These are phyloP conservation scores for Spinibarbus caldwelli DNA, from an alignment of 2,797 vertebrate genomes.

Conservation along the genomic window DNA sequence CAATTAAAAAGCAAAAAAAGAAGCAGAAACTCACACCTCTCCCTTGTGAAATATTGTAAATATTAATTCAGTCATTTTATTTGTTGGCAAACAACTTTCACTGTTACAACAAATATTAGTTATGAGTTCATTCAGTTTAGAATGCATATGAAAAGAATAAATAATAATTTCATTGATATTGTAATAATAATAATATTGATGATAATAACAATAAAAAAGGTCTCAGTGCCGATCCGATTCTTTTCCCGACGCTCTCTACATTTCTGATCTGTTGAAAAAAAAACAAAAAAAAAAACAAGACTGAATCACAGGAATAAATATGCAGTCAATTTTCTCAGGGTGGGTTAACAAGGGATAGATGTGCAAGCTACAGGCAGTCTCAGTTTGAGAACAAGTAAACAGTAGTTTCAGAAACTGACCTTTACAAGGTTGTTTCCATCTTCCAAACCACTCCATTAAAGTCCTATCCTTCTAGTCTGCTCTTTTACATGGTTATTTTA, in stretches of 20 bases:
- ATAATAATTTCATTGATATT: conserved; percentile 87
- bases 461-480: conserved; percentile 12
- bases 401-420: conserved; percentile 72
- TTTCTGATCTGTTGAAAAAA: conserved; percentile 70
- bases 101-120: conserved; percentile 99
- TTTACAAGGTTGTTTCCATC: conserved; percentile 66
- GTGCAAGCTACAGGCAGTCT: conserved; percentile 80
- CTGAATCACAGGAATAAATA: conserved; percentile 90
- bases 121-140: conserved; percentile 98
- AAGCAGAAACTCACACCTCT: conserved; percentile 63
- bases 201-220: conserved; percentile 80
- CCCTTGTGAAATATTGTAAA: conserved; percentile 77
- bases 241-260: conserved; percentile 60
- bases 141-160: conserved; percentile 99
- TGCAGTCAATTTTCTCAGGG: conserved; percentile 61
- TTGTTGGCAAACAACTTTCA: conserved; percentile 99
- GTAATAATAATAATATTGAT: conserved; percentile 80
- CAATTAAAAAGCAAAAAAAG: conserved; percentile 36
- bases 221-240: conserved; percentile 72
- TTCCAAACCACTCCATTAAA: conserved; percentile 38
- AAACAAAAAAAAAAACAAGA: conserved; percentile 10
- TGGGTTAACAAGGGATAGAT: conserved; percentile 71
- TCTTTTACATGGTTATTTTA: conserved; percentile 28
- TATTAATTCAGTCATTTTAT: conserved; percentile 98
- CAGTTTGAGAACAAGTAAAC: conserved; percentile 75